These are phyloP conservation scores for Eriosoma lanigerum DNA, from an alignment of 1,140 invertebrate species.

Conservation along the genomic window DNA sequence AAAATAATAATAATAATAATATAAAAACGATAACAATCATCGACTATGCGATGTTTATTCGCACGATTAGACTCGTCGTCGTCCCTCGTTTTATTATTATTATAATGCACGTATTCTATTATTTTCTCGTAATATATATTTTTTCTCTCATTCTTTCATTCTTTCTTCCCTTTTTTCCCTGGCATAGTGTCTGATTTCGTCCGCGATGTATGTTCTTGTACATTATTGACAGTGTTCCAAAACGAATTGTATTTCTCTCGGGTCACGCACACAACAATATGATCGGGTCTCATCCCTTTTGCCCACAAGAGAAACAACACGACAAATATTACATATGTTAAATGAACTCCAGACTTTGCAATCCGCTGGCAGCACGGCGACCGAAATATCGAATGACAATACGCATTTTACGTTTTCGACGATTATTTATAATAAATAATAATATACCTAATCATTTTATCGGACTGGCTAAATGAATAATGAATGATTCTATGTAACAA, in stretches of 20 bases:
- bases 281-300: conserved; percentile 5
- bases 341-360: background rate
- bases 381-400: conserved; percentile 1
- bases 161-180: conserved; percentile 1
- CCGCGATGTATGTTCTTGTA: background rate
- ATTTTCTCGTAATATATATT: background rate
- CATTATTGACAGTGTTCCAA: conserved; percentile 39
- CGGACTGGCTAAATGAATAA: no score
- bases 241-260: conserved; percentile 13
- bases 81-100: conserved; percentile 26
- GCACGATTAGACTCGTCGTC: conserved; percentile 43
- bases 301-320: background rate
- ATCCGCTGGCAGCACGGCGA: background rate
- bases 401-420: no score
- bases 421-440: no score
- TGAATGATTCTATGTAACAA: no score
- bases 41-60: conserved; percentile 40
- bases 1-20: no score
- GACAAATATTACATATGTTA: background rate
- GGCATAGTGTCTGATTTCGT: conserved; percentile 37
- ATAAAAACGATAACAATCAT: conserved; percentile 16
- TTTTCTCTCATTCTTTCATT: background rate
- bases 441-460: no score
- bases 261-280: background rate
- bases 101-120: conserved; percentile 13